A percentile compares a stretch with the other conserved stretches of the same genome.
Conservation (phyloP, 2,113 vertebrate genomes). For the Callopanchax toddi region DNA sequence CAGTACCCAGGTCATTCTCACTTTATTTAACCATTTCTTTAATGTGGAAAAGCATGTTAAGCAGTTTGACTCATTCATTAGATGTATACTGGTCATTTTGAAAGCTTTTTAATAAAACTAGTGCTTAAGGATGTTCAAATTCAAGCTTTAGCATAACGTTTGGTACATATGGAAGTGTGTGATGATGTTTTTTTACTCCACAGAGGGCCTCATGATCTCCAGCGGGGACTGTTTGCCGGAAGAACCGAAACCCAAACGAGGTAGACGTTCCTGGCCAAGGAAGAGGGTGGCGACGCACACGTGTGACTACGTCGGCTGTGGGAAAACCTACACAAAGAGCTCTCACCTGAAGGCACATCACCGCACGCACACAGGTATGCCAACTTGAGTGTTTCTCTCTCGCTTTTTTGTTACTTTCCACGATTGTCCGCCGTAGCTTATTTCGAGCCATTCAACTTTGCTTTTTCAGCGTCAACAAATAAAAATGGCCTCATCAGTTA, state of each 20-base stretch:
- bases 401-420: not conserved
- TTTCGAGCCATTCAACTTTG: not conserved
- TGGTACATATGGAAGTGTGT: too few species aligned
- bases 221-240: conserved; percentile 85
- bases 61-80: too few species aligned
- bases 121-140: too few species aligned
- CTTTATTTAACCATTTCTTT: not conserved
- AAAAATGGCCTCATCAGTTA: conserved; percentile 9
- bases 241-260: conserved; percentile 95
- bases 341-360: conserved; percentile 98
- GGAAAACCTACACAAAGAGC: conserved; percentile 99
- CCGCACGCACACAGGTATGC: conserved; percentile 96
- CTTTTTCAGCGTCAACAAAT: conserved; percentile 25
- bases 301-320: conserved; percentile 94
- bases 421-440: not conserved
- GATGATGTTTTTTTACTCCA: conserved; percentile 57
- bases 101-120: too few species aligned
- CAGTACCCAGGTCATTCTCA: conserved; percentile 89
- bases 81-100: too few species aligned
- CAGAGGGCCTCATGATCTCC: conserved; percentile 87
- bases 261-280: conserved; percentile 93
- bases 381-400: not conserved
- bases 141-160: too few species aligned
- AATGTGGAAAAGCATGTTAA: not conserved
- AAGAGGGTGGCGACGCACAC: conserved; percentile 96